Base-by-base conservation (phyloP, 2,888 invertebrate genomes). In the Caenorhabditis macrosperma region DNA sequence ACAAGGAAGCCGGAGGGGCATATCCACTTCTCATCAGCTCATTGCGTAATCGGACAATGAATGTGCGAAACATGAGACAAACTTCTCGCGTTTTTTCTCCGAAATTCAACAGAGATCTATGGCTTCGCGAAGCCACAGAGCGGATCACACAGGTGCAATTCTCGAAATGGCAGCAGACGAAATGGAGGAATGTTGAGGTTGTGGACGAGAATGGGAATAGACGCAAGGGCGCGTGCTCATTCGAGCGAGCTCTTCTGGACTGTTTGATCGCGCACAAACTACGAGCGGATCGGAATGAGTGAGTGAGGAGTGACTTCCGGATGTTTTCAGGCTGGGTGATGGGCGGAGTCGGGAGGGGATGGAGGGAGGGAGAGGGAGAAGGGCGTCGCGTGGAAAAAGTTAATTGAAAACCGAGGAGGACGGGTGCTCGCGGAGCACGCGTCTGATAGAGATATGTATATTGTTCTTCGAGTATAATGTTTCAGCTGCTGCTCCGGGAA, bases 401-500 rank as follows among this genome's bases (percentile, higher is more conserved):
- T 68, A 68, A 68, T 68, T 68, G 57, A 68, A 68, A 44, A 44
- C 4, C n/a, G 44, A 17, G 44, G 6, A 10, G 15, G 54, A 54
- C 26, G 46, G 17, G 35, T 22, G 61, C 28, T 44, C 41, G 6
- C n/a, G 15, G 44, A 55, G 66, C 66, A 66, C 66, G 46, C 38
- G 55, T 54, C 66, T 28, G 28, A 61, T 44, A 48, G 33, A 48
- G 24, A 41, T 38, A n/a, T n/a, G n/a, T n/a, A n/a, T n/a, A 33
- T 5, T 60, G 30, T 63, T 63, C 50, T 63, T 63, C 63, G 48
- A 20, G 44, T 30, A n/a, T 46, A 35, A 22, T 28, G 54, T 66
- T 66, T 54, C 66, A 66, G 66, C 61, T 61, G 66, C 61, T 61
- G 46, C 28, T 24, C 17, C 22, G 10, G 60, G 46, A 60, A 28